phyloP scores from a whole-genome alignment of 2,797 vertebrate species.

The Crocidura indochinensis region DNA sequence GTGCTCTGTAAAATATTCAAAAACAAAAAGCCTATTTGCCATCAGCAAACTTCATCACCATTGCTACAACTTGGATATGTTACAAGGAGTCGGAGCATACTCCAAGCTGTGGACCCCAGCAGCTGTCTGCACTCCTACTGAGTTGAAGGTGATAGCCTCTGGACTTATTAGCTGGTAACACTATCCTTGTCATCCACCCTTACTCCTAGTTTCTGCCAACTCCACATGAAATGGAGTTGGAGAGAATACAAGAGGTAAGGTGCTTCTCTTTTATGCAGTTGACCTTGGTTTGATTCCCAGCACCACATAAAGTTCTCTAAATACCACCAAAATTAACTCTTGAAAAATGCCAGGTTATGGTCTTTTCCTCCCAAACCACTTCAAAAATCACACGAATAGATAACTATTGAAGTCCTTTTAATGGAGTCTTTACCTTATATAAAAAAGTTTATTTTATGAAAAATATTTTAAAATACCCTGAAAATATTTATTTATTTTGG shows the following conservation, averaged over 20 bases:
- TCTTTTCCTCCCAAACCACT: background rate
- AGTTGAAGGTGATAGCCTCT: conserved; percentile 28
- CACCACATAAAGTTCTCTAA: no score
- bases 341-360: no score
- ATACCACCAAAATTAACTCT: no score
- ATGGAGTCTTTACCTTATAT: background rate
- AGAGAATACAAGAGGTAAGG: no score
- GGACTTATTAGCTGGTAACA: conserved; percentile 80
- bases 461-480: background rate
- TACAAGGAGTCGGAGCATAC: conserved; percentile 85
- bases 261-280: no score
- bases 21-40: background rate
- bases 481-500: background rate
- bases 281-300: no score
- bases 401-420: conserved; percentile 48
- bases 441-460: conserved; percentile 18
- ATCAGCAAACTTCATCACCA: background rate
- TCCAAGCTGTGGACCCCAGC: conserved; percentile 83
- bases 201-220: conserved; percentile 81
- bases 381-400: conserved; percentile 28
- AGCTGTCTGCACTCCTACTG: conserved; percentile 77
- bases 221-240: conserved; percentile 79
- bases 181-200: no score
- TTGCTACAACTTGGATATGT: conserved; percentile 47
- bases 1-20: no score